These are phyloP conservation scores for Ditula angustiorana DNA, from an alignment of 2,888 invertebrate genomes.

Conservation along the genomic window DNA sequence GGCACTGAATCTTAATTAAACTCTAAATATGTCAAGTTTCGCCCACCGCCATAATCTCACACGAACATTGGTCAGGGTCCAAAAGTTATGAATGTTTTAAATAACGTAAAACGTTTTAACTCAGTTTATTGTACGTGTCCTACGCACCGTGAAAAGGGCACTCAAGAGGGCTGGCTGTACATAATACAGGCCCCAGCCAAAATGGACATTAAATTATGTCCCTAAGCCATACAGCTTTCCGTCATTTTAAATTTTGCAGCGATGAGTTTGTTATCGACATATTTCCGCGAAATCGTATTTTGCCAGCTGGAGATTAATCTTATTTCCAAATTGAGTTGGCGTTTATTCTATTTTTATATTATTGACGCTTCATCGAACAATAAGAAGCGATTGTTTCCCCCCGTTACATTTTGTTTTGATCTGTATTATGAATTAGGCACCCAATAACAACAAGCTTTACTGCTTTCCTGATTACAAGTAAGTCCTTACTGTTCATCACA, in stretches of 20 bases:
- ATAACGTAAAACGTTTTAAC: constrained; percentile 22
- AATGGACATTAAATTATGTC: constrained; percentile 19
- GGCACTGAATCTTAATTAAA: too few species aligned
- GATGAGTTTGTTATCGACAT: constrained; percentile 12
- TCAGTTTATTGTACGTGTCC: constrained; percentile 27
- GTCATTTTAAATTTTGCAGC: constrained; percentile 13
- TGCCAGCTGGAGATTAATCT: not conserved
- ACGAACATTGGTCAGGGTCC: constrained; percentile 3
- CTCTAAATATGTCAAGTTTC: too few species aligned
- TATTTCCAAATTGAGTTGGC: not conserved
- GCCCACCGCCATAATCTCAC: too few species aligned
- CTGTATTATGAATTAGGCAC: not conserved
- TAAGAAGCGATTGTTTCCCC: not conserved
- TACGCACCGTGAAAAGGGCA: constrained; percentile 41
- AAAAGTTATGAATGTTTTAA: constrained; percentile 27
- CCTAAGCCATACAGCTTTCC: constrained; percentile 6
- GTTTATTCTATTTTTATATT: not conserved
- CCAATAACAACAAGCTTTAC: not conserved
- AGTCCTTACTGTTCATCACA: too few species aligned
- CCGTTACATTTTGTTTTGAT: not conserved
- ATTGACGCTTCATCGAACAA: not conserved
- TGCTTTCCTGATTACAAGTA: not conserved
- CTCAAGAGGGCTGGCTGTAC: constrained; percentile 41
- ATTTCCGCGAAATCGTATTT: not conserved
- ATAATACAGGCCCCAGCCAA: constrained; percentile 37